These are phyloP conservation scores for Tupaia chinensis DNA, from an alignment of 2,113 vertebrate species.

Conservation along the genomic window DNA sequence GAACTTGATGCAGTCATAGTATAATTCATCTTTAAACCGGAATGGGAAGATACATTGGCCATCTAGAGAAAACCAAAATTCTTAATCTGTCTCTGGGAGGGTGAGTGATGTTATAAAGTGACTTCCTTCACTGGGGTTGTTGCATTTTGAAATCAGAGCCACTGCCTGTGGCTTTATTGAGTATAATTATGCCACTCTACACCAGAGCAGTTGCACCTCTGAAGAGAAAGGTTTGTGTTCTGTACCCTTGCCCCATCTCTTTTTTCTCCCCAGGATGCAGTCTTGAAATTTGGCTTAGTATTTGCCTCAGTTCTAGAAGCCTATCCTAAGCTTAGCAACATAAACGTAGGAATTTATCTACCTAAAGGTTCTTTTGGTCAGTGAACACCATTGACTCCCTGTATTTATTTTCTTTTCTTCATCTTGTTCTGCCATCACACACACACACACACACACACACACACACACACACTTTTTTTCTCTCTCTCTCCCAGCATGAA, in stretches of 20 bases:
- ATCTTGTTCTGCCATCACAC: neutral
- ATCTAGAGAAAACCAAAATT: slow-evolving; percentile 4
- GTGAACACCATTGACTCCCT: too few relatives aligned
- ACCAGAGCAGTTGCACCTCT: too few relatives aligned
- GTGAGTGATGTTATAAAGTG: rapidly evolving
- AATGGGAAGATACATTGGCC: slow-evolving; percentile 70
- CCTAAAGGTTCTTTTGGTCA: neutral
- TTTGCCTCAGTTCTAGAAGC: neutral
- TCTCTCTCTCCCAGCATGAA: too few relatives aligned
- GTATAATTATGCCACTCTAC: rapidly evolving
- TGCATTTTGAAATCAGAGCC: neutral
- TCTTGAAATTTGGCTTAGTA: neutral
- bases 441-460: neutral
- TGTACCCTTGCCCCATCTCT: too few relatives aligned
- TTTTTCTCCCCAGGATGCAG: neutral
- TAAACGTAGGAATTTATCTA: neutral
- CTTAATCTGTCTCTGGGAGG: neutral
- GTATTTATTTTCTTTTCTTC: neutral
- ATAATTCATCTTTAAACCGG: neutral
- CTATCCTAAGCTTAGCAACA: neutral
- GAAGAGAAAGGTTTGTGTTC: neutral
- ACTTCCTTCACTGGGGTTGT: too few relatives aligned
- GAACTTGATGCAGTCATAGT: slow-evolving; percentile 56
- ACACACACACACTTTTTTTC: too few relatives aligned
- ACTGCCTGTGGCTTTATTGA: neutral